Percentiles rank a stretch among this genome's conserved stretches.
Evolutionary conservation across 2,888 invertebrate species (phyloP).

Genomic region (Drosophila vallismaia): DNA sequence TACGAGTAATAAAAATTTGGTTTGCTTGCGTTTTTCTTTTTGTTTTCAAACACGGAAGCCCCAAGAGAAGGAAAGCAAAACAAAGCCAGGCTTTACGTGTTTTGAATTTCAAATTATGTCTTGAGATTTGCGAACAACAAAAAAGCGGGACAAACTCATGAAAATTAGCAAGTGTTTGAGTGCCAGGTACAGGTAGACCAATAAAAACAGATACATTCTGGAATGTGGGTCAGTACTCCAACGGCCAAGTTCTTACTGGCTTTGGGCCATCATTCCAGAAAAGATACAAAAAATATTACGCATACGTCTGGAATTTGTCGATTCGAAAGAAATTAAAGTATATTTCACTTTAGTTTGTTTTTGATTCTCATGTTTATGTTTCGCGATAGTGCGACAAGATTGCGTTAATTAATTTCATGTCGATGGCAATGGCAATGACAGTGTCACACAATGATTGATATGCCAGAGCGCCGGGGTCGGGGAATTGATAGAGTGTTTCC

Average conservation of each 20-base stretch:
- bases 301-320: slow-evolving; percentile 50
- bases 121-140: slow-evolving; percentile 12
- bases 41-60: slow-evolving; percentile 61
- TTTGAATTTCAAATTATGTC: slow-evolving; percentile 62
- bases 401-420: slow-evolving; percentile 65
- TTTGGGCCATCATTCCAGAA: slow-evolving; percentile 18
- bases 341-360: slow-evolving; percentile 3
- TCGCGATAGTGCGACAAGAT: slow-evolving; percentile 26
- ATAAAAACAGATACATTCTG: slow-evolving; percentile 15
- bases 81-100: slow-evolving; percentile 51
- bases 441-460: slow-evolving; percentile 35
- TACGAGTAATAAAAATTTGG: slow-evolving; percentile 22
- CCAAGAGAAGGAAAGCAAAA: slow-evolving; percentile 16
- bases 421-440: slow-evolving; percentile 36
- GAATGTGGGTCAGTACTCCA: slow-evolving; percentile 37
- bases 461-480: slow-evolving; percentile 1
- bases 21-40: slow-evolving; percentile 1
- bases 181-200: slow-evolving; percentile 23
- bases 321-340: slow-evolving; percentile 29
- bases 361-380: slow-evolving; percentile 14
- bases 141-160: slow-evolving; percentile 30
- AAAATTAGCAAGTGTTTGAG: slow-evolving; percentile 15
- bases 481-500: slow-evolving; percentile 5
- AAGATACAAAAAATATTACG: slow-evolving; percentile 44
- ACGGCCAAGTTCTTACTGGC: slow-evolving; percentile 6